These are phyloP conservation scores for Hypanus sabinus DNA, from an alignment of 2,113 vertebrate species.

Conservation along the genomic window DNA sequence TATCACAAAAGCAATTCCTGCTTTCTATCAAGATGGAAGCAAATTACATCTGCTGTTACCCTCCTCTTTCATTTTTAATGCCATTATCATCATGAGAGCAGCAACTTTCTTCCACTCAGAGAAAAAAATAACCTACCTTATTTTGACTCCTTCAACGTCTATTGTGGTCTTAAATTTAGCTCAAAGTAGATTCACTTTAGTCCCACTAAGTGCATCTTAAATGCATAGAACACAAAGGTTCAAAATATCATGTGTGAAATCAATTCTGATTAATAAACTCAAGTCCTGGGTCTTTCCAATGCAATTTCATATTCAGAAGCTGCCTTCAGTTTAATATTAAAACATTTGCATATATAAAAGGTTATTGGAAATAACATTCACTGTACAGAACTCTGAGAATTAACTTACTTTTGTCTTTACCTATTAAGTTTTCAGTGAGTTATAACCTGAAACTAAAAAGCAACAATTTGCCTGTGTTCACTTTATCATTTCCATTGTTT, in stretches of 20 bases:
- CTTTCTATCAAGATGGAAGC: neutral
- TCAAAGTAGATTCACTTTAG: neutral
- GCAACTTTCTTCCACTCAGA: neutral
- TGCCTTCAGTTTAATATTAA: neutral
- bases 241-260: neutral
- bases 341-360: neutral
- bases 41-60: neutral
- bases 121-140: neutral
- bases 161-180: neutral
- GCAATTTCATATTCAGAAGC: neutral
- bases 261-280: neutral
- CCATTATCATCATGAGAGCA: neutral
- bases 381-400: neutral
- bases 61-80: neutral
- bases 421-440: neutral
- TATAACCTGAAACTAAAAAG: neutral
- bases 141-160: neutral
- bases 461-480: constrained; percentile 7
- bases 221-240: neutral
- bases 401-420: neutral
- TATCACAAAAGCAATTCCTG: neutral
- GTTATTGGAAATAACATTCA: neutral
- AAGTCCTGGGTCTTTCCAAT: neutral
- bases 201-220: neutral
- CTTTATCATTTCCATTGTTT: neutral